Evolutionary conservation across 2,113 vertebrate species (phyloP).

Genomic region (Xenopus borealis): DNA sequence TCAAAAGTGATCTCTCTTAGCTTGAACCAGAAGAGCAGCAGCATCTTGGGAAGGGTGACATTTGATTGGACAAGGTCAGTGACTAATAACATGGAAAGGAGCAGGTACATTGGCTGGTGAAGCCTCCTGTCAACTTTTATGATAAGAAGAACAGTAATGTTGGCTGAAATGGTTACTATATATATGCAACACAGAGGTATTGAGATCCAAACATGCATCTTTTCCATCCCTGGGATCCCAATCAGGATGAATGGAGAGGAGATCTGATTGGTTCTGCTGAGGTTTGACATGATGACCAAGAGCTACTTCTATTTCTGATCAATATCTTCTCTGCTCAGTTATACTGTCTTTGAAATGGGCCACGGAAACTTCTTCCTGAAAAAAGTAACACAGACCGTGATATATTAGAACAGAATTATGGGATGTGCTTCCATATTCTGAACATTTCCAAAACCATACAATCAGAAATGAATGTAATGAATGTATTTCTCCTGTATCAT

Average conservation of each 20-base stretch:
- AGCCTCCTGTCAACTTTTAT: slow-evolving; percentile 14
- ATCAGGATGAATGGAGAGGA: slow-evolving; percentile 11
- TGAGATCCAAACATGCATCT: too few relatives aligned
- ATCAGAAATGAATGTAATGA: too few relatives aligned
- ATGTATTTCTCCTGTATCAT: too few relatives aligned
- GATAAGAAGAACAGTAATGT: slow-evolving; percentile 1
- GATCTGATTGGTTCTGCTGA: slow-evolving; percentile 46
- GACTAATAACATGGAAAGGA: neutral
- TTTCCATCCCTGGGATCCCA: neutral
- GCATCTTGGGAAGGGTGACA: slow-evolving; percentile 48
- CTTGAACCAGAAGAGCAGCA: slow-evolving; percentile 49
- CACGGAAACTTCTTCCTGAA: too few relatives aligned
- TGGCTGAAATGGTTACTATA: neutral
- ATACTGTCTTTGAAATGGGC: too few relatives aligned
- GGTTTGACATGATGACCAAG: slow-evolving; percentile 35
- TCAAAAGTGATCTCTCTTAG: slow-evolving; percentile 12
- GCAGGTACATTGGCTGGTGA: slow-evolving; percentile 33
- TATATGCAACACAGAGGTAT: neutral
- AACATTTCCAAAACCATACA: too few relatives aligned
- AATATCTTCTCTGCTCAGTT: slow-evolving; percentile 24
- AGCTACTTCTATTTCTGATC: too few relatives aligned
- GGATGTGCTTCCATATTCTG: too few relatives aligned
- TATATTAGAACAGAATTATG: too few relatives aligned
- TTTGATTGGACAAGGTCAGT: slow-evolving; percentile 27
- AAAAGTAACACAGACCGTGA: too few relatives aligned